phyloP scores from a whole-genome alignment of 2,113 vertebrate species.

The Caranx ignobilis region DNA sequence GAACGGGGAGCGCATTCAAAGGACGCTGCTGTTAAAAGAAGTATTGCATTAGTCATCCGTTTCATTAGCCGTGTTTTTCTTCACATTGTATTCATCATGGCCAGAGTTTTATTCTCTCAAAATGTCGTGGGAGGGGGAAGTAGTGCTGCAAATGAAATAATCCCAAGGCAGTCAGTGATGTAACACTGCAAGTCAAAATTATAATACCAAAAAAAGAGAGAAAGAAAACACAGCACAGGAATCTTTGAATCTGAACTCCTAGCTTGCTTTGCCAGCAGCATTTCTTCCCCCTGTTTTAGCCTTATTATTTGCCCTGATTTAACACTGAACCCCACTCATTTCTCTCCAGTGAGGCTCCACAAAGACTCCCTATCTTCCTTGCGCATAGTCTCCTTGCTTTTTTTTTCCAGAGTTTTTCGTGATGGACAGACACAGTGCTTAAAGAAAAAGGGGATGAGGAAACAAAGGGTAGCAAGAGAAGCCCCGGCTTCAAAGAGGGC shows the following conservation, averaged over 20 bases:
- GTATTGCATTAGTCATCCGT: slow-evolving; percentile 51
- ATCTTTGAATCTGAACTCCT: slow-evolving; percentile 18
- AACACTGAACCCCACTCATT: background rate
- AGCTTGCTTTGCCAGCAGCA: slow-evolving; percentile 1
- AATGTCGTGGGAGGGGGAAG: slow-evolving; percentile 53
- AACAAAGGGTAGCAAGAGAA: slow-evolving; percentile 46
- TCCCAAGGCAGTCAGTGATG: slow-evolving; percentile 45
- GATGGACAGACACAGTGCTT: slow-evolving; percentile 38
- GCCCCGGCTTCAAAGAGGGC: slow-evolving; percentile 64
- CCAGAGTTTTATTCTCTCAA: slow-evolving; percentile 39
- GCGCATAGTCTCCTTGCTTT: slow-evolving; percentile 31
- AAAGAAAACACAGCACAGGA: background rate
- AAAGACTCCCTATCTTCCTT: slow-evolving; percentile 4
- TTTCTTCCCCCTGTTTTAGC: slow-evolving; percentile 13
- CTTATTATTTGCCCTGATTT: slow-evolving; percentile 37
- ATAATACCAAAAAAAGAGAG: slow-evolving; percentile 7
- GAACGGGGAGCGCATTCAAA: slow-evolving; percentile 14
- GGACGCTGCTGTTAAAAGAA: slow-evolving; percentile 20
- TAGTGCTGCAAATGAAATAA: slow-evolving; percentile 38
- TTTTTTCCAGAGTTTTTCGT: slow-evolving; percentile 36
- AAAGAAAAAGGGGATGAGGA: slow-evolving; percentile 31
- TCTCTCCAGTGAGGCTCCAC: slow-evolving; percentile 27
- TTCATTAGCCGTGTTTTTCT: slow-evolving; percentile 48
- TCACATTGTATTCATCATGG: slow-evolving; percentile 37
- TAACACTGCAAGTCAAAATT: slow-evolving; percentile 29